A percentile compares a stretch with the other conserved stretches of the same genome.
These are phyloP conservation scores for Chiroxiphia lanceolata DNA, from an alignment of 2,797 vertebrate genomes.

Conservation along the genomic window DNA sequence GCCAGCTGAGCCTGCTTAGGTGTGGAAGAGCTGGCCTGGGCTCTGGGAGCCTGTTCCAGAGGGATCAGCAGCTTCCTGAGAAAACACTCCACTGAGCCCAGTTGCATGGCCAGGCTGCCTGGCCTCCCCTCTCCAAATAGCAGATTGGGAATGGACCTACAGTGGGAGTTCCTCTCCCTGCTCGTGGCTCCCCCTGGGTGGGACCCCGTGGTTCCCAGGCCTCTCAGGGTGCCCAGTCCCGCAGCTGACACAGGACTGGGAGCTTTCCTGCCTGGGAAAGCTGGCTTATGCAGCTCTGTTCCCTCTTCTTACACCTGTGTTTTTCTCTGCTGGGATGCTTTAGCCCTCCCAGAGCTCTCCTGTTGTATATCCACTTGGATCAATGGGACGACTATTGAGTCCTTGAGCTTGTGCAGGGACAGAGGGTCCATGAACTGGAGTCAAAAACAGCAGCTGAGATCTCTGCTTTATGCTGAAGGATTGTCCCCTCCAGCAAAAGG, in stretches of 20 bases:
- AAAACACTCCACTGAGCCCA: neutral
- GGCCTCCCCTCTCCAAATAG: neutral
- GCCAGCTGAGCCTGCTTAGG: neutral
- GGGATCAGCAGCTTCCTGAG: accelerated
- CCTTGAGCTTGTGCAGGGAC: neutral
- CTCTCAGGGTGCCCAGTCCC: neutral
- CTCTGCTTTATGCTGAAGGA: neutral
- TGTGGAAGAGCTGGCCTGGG: neutral
- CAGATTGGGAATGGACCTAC: neutral
- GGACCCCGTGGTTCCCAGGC: neutral
- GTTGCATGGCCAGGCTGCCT: neutral
- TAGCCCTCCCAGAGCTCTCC: neutral
- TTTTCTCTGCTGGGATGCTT: neutral
- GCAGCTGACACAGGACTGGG: neutral
- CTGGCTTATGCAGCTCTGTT: neutral
- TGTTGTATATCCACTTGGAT: neutral
- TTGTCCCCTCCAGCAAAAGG: neutral
- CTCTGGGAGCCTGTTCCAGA: neutral
- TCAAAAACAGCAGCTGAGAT: neutral
- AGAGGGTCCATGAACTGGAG: neutral
- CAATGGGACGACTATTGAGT: neutral
- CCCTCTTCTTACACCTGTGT: neutral
- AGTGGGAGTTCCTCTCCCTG: neutral
- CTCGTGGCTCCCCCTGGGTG: neutral
- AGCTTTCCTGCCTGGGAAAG: neutral